Base-by-base conservation (phyloP, 2,797 vertebrate species). In the Syncerus caffer region DNA sequence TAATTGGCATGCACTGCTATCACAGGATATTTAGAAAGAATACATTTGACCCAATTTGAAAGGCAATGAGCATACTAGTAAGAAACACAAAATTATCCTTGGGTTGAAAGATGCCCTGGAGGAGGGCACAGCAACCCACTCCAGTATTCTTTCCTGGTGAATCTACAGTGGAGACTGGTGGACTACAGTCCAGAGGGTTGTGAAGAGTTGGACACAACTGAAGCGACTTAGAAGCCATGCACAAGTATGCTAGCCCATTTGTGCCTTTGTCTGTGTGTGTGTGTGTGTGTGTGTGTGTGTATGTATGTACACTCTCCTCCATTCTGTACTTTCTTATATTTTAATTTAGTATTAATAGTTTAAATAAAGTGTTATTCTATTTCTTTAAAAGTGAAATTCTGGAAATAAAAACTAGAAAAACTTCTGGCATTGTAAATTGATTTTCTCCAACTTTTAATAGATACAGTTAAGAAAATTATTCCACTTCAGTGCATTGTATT, bases 151-250 rank as follows among this genome's bases (percentile, higher is more conserved):
- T 12, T 5, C n/a, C n/a, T 21, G 19, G 4, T 71, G 64, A 71
- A 38, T 38, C n/a, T 23, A 12, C n/a, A 23, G 4, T 71, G n/a
- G n/a, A 71, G n/a, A 23, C n/a, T 38, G 17, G n/a, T 71, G n/a
- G n/a, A 19, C 64, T 71, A 71, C 19, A 71, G n/a, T 71, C n/a
- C 10, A 71, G n/a, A 38, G 64, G 64, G 64, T 23, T 71, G n/a
- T 38, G 64, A 67, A 21, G 64, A 71, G 64, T 11, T 71, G n/a
- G 19, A 21, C n/a, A 71, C 64, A 71, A 71, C n/a, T 71, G n/a
- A 38, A 38, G 10, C 1, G 0, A 23, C 10, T 38, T 38, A 38
- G 10, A 71, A 71, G 17, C 4, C 9, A 71, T 0, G 0, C 1
- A 21, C 10, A 71, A 38, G 10, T 71, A 23, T 71, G 38, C 4